Base-by-base conservation (phyloP, 2,888 invertebrate species). In the Nematopogon swammerdamellus region DNA sequence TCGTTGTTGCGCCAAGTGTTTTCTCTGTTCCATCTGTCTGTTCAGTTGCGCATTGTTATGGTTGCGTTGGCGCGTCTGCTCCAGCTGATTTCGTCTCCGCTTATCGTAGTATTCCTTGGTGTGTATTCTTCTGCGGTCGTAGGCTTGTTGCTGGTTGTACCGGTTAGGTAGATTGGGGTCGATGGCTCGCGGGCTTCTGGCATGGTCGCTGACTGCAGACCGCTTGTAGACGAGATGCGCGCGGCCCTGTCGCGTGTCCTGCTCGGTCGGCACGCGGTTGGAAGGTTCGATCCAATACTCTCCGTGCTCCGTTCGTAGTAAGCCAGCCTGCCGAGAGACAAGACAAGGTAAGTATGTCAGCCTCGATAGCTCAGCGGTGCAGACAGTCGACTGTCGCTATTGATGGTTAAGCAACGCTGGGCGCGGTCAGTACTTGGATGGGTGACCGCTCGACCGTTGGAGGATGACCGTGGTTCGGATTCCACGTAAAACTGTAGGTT, bases 251-350 rank as follows among this genome's bases (percentile, higher is more conserved):
- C 60, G 67, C 51, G 55, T 63, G 57, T 67, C 69, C 3, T 4
- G 56, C 5, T 50, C 52, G 53, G 60, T 60, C 48, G 67, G 57
- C 54, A 77, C 68, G 65, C 83, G 79, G 59, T 84, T 82, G 29
- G 84, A 82, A 36, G 89, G 89, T 67, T 89, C 89, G 55, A 89
- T 85, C 73, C 84, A 88, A 68, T 85, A 89, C 65, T 86, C 87
- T 53, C 84, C 86, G 53, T 82, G 72, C 57, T 83, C 82, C 17
- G 86, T 85, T 60, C 84, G 80, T 53, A 89, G 81, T 60, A 85
- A 80, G 18, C 89, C 89, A 58, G 85, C 83, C 89, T 89, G 72
- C 56, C 61, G 63, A 54, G 56, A 49, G 53, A 43, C 54, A 50
- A 54, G 55, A 54, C n/a, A n/a, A n/a, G n/a, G n/a, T n/a, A n/a